Evolutionary conservation across 2,888 invertebrate genomes (phyloP).

Genomic region (Sminthurinus aureus): DNA sequence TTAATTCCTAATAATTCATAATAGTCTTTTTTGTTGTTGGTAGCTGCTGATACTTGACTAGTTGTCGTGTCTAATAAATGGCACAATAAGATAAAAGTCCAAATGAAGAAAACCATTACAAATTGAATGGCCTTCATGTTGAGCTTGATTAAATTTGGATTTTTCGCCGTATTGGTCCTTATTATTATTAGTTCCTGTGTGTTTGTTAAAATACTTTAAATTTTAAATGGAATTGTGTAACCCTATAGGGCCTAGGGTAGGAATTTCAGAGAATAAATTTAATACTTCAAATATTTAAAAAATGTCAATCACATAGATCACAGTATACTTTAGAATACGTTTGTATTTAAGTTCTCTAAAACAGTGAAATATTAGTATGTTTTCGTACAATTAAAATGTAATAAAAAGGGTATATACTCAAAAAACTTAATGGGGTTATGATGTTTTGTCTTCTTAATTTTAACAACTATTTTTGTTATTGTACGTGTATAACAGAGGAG

Average conservation of each 20-base stretch:
- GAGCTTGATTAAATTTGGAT: background rate
- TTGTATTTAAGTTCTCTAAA: too few species aligned
- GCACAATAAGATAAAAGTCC: background rate
- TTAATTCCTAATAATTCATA: slow-evolving; percentile 66
- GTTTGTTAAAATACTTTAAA: background rate
- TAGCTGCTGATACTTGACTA: slow-evolving; percentile 27
- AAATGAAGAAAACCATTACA: slow-evolving; percentile 5
- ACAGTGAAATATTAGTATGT: too few species aligned
- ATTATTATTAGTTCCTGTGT: background rate
- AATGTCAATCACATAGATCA: background rate
- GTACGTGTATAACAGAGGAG: too few species aligned
- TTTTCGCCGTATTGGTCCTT: background rate
- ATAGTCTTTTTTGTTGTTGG: slow-evolving; percentile 62
- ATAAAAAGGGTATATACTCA: too few species aligned
- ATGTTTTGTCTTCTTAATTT: too few species aligned
- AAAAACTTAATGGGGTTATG: too few species aligned
- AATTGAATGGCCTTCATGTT: background rate
- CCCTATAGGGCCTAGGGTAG: too few species aligned
- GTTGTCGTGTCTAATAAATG: slow-evolving; percentile 4
- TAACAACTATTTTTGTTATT: too few species aligned
- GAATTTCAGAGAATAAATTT: background rate
- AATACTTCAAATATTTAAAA: background rate
- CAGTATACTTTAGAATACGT: too few species aligned
- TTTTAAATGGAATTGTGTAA: background rate
- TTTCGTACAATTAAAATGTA: too few species aligned